Percentiles rank a stretch among this genome's conserved stretches.
Conservation (phyloP, 2,113 vertebrate species). For the Sebastes schlegelii region DNA sequence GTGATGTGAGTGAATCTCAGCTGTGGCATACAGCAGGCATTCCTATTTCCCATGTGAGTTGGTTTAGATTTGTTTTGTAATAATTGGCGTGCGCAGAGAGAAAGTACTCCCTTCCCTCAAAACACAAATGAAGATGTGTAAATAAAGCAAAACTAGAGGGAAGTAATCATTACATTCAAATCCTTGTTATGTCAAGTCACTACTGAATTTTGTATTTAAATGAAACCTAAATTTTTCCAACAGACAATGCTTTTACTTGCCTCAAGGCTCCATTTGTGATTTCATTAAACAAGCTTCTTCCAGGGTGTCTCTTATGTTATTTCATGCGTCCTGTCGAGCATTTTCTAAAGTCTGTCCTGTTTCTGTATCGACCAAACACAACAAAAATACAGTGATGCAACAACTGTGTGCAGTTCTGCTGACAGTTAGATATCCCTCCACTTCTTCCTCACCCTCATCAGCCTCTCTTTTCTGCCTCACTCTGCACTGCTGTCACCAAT, state of each 20-base stretch:
- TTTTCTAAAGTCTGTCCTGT: not conserved
- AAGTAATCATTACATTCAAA: not conserved
- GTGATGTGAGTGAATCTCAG: not conserved
- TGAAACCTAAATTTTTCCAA: not conserved
- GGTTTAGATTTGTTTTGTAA: not conserved
- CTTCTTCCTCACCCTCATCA: slow-evolving; percentile 3
- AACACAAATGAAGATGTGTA: not conserved
- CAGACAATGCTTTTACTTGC: not conserved
- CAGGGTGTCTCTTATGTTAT: not conserved
- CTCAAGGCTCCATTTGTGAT: not conserved
- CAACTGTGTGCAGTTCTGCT: not conserved
- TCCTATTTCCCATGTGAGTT: not conserved
- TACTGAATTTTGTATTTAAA: not conserved
- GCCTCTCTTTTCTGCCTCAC: not conserved
- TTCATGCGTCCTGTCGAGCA: not conserved
- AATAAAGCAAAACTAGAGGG: not conserved
- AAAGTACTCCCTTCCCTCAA: not conserved
- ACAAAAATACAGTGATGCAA: not conserved
- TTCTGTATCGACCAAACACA: not conserved
- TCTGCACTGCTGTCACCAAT: not conserved
- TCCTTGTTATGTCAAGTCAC: too few relatives aligned
- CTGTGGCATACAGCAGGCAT: not conserved
- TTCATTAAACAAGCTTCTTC: not conserved
- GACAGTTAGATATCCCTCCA: not conserved
- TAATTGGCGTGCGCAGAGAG: not conserved